These are phyloP conservation scores for Amphibalanus amphitrite DNA, from an alignment of 1,140 invertebrate species.

Conservation along the genomic window DNA sequence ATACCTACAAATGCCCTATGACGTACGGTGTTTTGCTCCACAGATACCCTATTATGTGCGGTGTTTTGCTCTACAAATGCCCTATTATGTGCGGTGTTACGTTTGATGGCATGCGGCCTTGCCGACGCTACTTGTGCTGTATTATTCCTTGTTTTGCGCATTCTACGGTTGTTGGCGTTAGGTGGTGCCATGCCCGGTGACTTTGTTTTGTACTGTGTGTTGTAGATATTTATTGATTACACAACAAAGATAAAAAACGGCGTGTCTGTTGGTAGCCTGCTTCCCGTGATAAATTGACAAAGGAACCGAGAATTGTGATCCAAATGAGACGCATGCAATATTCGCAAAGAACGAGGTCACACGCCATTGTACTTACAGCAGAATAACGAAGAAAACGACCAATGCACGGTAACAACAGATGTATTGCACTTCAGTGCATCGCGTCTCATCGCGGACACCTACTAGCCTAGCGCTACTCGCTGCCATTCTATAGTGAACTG, in stretches of 20 bases:
- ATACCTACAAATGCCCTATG: neutral
- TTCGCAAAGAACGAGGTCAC: no score
- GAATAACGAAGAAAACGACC: no score
- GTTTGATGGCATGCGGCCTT: neutral
- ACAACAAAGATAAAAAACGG: neutral
- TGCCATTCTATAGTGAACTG: no score
- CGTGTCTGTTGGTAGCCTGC: no score
- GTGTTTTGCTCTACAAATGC: neutral
- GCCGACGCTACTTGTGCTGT: neutral
- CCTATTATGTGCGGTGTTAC: neutral
- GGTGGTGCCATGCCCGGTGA: neutral
- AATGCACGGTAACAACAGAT: no score
- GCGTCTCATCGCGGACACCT: no score
- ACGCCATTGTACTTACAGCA: no score
- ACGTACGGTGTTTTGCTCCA: neutral
- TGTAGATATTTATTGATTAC: slow-evolving; percentile 1
- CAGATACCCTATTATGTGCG: neutral
- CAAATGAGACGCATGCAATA: no score
- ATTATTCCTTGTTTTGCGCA: neutral
- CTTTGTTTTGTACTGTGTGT: neutral
- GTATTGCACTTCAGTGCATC: no score
- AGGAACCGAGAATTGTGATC: no score
- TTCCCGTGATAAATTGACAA: no score
- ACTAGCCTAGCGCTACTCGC: no score
- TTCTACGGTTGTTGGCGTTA: neutral